Evolutionary conservation across 2,113 vertebrate species (phyloP).

Genomic region (Cairina moschata): DNA sequence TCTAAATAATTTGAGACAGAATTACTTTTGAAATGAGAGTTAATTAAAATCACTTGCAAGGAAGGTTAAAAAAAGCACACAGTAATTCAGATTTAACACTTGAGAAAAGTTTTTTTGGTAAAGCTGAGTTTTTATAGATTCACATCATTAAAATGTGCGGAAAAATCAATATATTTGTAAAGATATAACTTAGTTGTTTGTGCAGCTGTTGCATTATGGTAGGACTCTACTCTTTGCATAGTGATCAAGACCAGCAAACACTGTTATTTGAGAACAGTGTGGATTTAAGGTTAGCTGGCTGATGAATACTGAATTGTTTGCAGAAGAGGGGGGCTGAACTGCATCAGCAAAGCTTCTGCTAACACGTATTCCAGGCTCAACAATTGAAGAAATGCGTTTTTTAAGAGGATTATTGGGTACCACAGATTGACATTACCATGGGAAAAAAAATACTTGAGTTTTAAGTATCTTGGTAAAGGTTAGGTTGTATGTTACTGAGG

Average conservation of each 20-base stretch:
- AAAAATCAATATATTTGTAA: not conserved
- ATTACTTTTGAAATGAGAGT: not conserved
- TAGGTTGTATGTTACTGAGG: not conserved
- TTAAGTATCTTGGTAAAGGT: not conserved
- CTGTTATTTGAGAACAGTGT: not conserved
- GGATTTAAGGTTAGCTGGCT: slow-evolving; percentile 9
- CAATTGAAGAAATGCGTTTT: not conserved
- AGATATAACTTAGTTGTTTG: not conserved
- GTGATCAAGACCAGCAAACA: not conserved
- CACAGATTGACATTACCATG: not conserved
- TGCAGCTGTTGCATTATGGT: not conserved
- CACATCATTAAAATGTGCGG: not conserved
- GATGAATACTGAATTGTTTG: not conserved
- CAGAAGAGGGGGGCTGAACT: not conserved
- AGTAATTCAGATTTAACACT: not conserved
- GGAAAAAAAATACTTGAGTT: not conserved
- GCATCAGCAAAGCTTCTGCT: not conserved
- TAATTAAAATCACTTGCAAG: not conserved
- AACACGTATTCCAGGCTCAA: not conserved
- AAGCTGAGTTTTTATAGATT: not conserved
- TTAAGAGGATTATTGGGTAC: not conserved
- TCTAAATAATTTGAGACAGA: not conserved
- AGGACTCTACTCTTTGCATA: not conserved
- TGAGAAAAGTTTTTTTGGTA: not conserved
- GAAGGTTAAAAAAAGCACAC: not conserved